Conservation (phyloP, 2,888 invertebrate genomes). For the Pedicia rivosa region DNA sequence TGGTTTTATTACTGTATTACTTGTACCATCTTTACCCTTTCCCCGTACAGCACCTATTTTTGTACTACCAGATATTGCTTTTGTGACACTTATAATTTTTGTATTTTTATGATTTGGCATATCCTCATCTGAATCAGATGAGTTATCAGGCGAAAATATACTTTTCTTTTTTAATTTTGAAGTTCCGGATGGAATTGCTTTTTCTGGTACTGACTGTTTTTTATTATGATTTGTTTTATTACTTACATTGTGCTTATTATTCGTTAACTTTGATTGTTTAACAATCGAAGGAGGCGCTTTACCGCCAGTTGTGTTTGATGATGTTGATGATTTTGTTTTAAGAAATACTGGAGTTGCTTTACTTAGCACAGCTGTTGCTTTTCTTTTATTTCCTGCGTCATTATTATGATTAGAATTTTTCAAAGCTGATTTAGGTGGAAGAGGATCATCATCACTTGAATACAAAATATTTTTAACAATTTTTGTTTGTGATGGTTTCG, state of each 20-base stretch:
- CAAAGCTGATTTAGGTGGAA: conserved; percentile 20
- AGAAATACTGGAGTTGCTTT: conserved; percentile 8
- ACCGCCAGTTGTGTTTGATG: conserved; percentile 24
- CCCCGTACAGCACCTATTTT: conserved; percentile 24
- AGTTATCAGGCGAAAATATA: conserved; percentile 69
- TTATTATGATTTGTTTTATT: too few species aligned
- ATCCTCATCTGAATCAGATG: conserved; percentile 42
- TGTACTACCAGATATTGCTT: conserved; percentile 24
- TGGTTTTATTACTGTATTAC: conserved; percentile 14
- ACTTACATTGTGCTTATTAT: too few species aligned
- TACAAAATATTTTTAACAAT: conserved; percentile 33
- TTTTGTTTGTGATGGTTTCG: conserved; percentile 20
- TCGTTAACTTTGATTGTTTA: conserved; percentile 12
- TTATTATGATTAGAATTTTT: conserved; percentile 22
- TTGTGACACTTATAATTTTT: conserved; percentile 18
- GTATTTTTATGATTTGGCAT: conserved; percentile 8
- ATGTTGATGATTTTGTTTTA: conserved; percentile 14
- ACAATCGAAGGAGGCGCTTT: conserved; percentile 27
- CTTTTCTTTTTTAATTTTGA: conserved; percentile 46
- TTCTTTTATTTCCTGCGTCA: conserved; percentile 11
- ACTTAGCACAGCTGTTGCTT: conserved; percentile 3
- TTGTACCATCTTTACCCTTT: conserved; percentile 18
- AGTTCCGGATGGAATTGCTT: neutral
- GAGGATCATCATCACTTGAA: conserved; percentile 44
- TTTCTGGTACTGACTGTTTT: too few species aligned